Conservation (phyloP, 2,888 invertebrate species). For the Malachius bipustulatus region DNA sequence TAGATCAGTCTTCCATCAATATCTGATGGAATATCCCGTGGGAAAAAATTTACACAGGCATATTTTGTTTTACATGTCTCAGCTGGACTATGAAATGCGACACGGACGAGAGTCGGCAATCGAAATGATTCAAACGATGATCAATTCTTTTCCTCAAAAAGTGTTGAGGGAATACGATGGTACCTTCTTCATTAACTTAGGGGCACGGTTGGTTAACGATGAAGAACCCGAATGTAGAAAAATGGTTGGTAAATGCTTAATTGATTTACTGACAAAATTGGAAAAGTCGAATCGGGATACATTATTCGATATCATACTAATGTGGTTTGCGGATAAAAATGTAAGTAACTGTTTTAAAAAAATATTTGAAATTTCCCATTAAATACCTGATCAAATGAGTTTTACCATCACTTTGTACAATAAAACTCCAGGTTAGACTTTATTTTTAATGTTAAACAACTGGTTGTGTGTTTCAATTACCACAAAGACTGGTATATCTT, state of each 20-base stretch:
- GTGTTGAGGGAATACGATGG: slow-evolving; percentile 49
- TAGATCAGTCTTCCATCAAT: slow-evolving; percentile 65
- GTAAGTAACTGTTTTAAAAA: slow-evolving; percentile 34
- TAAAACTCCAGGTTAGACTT: no score
- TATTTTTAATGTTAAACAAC: slow-evolving; percentile 9
- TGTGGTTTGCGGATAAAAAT: slow-evolving; percentile 57
- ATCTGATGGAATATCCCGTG: slow-evolving; percentile 79
- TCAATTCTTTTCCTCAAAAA: slow-evolving; percentile 63
- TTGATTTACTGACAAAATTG: slow-evolving; percentile 51
- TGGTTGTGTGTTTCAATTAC: no score
- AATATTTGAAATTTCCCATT: no score
- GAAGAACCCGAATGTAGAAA: slow-evolving; percentile 64
- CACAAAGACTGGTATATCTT: no score
- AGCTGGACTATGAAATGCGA: slow-evolving; percentile 69
- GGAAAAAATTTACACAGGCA: slow-evolving; percentile 59
- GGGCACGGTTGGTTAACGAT: slow-evolving; percentile 73
- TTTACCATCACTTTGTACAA: no score
- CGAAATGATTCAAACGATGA: slow-evolving; percentile 68
- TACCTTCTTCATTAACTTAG: slow-evolving; percentile 62
- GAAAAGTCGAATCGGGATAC: slow-evolving; percentile 46
- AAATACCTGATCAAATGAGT: no score
- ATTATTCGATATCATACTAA: slow-evolving; percentile 57
- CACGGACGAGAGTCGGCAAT: slow-evolving; percentile 78
- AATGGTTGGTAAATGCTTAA: slow-evolving; percentile 58
- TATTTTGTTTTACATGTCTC: slow-evolving; percentile 70